A percentile compares a stretch with the other conserved stretches of the same genome.
Evolutionary conservation across 2,797 vertebrate species (phyloP).

Genomic region (Epinephelus awoara): DNA sequence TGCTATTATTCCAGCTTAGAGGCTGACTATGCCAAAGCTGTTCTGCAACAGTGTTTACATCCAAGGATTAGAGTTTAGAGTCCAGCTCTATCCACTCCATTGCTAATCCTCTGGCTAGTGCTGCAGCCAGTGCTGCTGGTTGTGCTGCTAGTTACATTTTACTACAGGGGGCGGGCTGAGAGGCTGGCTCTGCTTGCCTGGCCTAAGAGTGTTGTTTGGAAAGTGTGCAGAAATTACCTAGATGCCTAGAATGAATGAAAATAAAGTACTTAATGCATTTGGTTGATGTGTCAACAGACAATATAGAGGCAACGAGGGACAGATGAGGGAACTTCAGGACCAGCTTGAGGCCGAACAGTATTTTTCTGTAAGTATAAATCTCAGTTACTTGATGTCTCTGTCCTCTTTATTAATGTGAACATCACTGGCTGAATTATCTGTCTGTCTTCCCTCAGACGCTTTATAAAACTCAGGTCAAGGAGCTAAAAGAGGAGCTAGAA

Average conservation of each 20-base stretch:
- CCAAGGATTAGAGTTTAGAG: constrained; percentile 78
- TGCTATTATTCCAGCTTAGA: constrained; percentile 80
- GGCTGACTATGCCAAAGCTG: constrained; percentile 70
- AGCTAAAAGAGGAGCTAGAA: constrained; percentile 98
- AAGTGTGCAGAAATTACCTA: not conserved
- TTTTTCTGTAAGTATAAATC: constrained; percentile 93
- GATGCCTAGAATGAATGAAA: not conserved
- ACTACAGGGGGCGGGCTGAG: constrained; percentile 6
- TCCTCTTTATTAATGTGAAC: not conserved
- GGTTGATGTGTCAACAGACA: constrained; percentile 83
- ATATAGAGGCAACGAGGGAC: constrained; percentile 98
- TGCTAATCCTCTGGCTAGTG: constrained; percentile 67
- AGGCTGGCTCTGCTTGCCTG: constrained; percentile 3
- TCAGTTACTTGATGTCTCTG: not conserved
- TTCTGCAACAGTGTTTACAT: constrained; percentile 76
- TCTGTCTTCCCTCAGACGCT: constrained; percentile 88
- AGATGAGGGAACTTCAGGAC: constrained; percentile 99
- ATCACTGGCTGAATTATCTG: not conserved
- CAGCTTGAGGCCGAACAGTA: constrained; percentile 99
- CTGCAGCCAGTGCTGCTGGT: constrained; percentile 26
- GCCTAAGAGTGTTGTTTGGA: not conserved
- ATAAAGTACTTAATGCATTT: not conserved
- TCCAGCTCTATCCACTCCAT: constrained; percentile 62
- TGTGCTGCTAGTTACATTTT: constrained; percentile 21
- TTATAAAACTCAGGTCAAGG: constrained; percentile 99